A percentile compares a stretch with the other conserved stretches of the same genome.
phyloP scores from a whole-genome alignment of 2,888 invertebrate species.

The Melanotus villosus region DNA sequence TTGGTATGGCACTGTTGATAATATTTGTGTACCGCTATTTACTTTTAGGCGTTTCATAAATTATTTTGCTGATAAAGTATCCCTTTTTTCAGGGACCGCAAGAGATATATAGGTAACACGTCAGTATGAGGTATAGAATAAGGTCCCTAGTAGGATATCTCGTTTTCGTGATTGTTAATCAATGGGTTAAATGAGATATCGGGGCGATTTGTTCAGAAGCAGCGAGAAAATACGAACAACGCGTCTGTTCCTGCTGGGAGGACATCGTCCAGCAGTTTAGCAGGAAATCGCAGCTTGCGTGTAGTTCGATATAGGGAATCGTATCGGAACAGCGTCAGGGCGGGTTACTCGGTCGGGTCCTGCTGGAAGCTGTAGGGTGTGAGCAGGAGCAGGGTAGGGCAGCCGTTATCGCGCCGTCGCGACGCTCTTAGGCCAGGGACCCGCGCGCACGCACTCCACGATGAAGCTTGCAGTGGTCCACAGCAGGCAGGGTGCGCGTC shows the following conservation, averaged over 20 bases:
- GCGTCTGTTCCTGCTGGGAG: slow-evolving; percentile 33
- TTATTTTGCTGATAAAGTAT: too few species aligned
- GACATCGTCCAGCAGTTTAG: slow-evolving; percentile 27
- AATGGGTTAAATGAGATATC: slow-evolving; percentile 29
- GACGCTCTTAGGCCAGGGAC: slow-evolving; percentile 58
- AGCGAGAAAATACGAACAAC: slow-evolving; percentile 25
- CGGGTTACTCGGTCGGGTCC: slow-evolving; percentile 46
- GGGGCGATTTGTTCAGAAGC: slow-evolving; percentile 30
- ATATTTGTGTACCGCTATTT: neutral
- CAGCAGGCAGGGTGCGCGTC: slow-evolving; percentile 63
- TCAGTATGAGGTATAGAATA: neutral
- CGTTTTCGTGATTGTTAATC: slow-evolving; percentile 31
- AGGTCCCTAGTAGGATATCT: slow-evolving; percentile 6
- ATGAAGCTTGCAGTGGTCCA: slow-evolving; percentile 64
- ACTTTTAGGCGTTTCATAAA: too few species aligned
- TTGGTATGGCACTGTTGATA: too few species aligned
- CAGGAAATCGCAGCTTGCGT: slow-evolving; percentile 37
- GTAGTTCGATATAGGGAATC: slow-evolving; percentile 40
- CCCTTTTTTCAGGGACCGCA: too few species aligned
- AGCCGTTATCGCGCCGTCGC: slow-evolving; percentile 57
- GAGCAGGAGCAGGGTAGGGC: slow-evolving; percentile 60
- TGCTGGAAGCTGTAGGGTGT: slow-evolving; percentile 54
- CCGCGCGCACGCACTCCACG: slow-evolving; percentile 63
- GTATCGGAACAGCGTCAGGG: slow-evolving; percentile 44
- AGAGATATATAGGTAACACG: neutral